Evolutionary conservation across 2,888 invertebrate genomes (phyloP), one percentile per base, ranked within the genome.

Genomic region (Actias luna): DNA sequence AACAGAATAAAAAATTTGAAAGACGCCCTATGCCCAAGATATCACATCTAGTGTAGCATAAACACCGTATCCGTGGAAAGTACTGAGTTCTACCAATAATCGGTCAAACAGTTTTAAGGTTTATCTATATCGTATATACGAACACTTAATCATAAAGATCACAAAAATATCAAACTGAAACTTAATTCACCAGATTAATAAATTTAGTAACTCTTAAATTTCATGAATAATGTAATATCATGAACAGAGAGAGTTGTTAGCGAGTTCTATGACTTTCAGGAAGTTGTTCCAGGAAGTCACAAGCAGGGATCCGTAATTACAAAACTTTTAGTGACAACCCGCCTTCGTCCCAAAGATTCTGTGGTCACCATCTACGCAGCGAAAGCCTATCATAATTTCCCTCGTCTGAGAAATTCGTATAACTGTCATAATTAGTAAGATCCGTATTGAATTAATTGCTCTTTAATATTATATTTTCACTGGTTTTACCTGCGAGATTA

Each of bases 321-420:
- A 46, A 73, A 79, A 78, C 72, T 79, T 79, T 68, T 60, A 55
- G 46, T 61, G 60, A 64, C 71, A 62, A 36, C 58, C 63, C 39
- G 58, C 60, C 31, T 42, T 42, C 36, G 22, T 58, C 36, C 39
- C 31, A 12, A 65, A 69, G 68, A 65, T 64, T 62, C 39, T 66
- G 69, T 60, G 69, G 69, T 67, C 63, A 58, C 57, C 57, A 55
- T 52, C 33, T 63, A 60, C 65, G 29, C 36, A 66, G 70, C 68
- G 69, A 71, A 68, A 27, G 50, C 31, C 63, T 42, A 52, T 57
- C 59, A 61, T 66, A 59, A 60, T 57, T 58, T 63, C 64, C 67
- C 69, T 64, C 67, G 69, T 67, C 58, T 67, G n/a, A 33, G 62
- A 68, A 67, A 67, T 65, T 66, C 65, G 63, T 59, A 63, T 64